A percentile compares a stretch with the other conserved stretches of the same genome.
phyloP scores from a whole-genome alignment of 1,140 invertebrate species.

The Megathymus violae region DNA sequence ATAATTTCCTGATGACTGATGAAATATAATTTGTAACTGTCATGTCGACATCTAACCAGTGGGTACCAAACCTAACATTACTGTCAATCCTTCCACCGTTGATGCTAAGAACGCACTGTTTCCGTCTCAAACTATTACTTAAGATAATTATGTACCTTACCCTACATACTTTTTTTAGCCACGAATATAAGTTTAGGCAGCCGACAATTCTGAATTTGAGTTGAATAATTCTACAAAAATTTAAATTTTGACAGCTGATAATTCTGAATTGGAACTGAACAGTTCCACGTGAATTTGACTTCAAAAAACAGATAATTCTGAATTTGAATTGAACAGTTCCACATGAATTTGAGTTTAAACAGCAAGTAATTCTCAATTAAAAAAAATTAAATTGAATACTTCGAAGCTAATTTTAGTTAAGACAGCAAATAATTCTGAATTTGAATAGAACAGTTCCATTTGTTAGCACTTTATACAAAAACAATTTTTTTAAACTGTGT shows the following conservation, averaged over 20 bases:
- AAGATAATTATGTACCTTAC: constrained; percentile 3
- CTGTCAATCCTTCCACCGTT: constrained; percentile 51
- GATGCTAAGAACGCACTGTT: constrained; percentile 31
- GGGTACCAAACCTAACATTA: constrained; percentile 55
- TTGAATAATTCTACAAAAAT: background rate
- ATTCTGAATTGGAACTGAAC: background rate
- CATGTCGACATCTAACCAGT: constrained; percentile 27
- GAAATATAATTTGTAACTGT: constrained; percentile 26
- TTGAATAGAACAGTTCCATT: no score
- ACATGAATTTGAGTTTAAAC: no score
- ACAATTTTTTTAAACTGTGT: background rate
- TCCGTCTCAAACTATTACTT: constrained; percentile 2
- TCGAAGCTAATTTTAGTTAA: no score
- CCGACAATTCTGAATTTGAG: no score
- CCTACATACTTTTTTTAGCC: no score
- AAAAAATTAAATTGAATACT: no score
- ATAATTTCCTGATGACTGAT: constrained; percentile 11
- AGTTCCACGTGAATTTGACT: no score
- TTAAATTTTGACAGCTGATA: constrained; percentile 12
- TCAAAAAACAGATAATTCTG: no score
- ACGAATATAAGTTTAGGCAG: background rate
- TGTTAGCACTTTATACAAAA: background rate
- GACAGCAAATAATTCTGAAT: no score
- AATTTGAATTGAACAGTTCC: no score
- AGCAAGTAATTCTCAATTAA: no score